Evolutionary conservation across 2,888 invertebrate genomes (phyloP), one percentile per base, ranked within the genome.

Genomic region (Drosophila subsilvestris): DNA sequence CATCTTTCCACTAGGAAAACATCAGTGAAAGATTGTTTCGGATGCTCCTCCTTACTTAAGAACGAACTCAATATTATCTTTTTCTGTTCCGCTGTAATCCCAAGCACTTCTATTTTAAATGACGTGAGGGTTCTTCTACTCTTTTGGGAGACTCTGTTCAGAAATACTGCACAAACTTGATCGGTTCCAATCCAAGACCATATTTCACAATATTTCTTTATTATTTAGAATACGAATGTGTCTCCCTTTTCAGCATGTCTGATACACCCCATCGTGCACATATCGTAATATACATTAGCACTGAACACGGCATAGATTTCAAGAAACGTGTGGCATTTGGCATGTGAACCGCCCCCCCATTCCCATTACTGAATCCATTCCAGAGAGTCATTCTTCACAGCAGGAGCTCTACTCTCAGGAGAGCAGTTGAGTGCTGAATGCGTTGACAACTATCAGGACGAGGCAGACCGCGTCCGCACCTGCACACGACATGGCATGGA

Each of bases 231-330:
- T 14, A 12, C 37, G 12, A 14, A 43, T 8, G 3, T n/a, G n/a
- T n/a, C 12, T 5, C 7, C 3, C 20, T 14, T 9, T 10, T 14
- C 8, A 2, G 10, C 29, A n/a, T 10, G 49, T 20, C 49, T 0
- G 6, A 62, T 17, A 55, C 32, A 42, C 70, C 50, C 37, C 8
- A 14, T 1, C 0, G 6, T n/a, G 12, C 8, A 37, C 43, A 18
- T 17, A 20, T 2, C 20, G 20, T 20, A 27, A 25, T 5, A 25
- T 8, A 1, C 48, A 32, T 42, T 29, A 18, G 10, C 22, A 18
- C 29, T 66, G 54, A 82, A 86, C 86, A 79, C 43, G 67, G 84
- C 88, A 80, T 88, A 70, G 78, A 80, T 88, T 83, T 88, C 84
- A 83, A 63, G 45, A 43, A 65, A 78, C 88, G 88, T 86, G 82